A percentile compares a stretch with the other conserved stretches of the same genome.
phyloP scores from a whole-genome alignment of 2,888 invertebrate genomes.

The Pherbina coryleti region DNA sequence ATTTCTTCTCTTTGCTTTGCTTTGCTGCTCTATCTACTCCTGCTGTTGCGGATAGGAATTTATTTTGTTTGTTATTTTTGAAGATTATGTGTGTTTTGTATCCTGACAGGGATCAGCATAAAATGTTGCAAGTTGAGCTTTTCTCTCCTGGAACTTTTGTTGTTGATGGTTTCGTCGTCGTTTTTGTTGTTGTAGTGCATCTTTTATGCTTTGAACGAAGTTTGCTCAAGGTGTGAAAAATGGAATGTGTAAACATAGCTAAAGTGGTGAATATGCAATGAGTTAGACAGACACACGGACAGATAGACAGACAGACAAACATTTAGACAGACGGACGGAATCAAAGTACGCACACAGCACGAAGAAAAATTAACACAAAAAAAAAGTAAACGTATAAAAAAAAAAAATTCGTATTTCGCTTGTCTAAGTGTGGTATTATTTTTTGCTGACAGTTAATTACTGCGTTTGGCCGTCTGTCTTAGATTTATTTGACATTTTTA shows the following conservation, averaged over 20 bases:
- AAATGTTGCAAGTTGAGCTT: conserved; percentile 68
- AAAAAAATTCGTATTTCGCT: not conserved
- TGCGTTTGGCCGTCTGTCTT: conserved; percentile 7
- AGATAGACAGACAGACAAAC: not conserved
- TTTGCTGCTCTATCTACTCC: conserved; percentile 29
- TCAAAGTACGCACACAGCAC: not conserved
- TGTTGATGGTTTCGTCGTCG: conserved; percentile 13
- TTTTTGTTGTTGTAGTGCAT: conserved; percentile 25
- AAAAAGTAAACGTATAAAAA: not conserved
- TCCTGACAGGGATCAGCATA: conserved; percentile 69
- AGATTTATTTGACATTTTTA: conserved; percentile 37
- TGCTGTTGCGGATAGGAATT: conserved; percentile 51
- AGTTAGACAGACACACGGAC: conserved; percentile 43
- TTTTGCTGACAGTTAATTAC: conserved; percentile 35
- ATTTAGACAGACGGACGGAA: not conserved
- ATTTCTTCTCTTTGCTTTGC: conserved; percentile 31
- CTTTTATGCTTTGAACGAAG: conserved; percentile 23
- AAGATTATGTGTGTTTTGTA: conserved; percentile 69
- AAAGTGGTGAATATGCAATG: conserved; percentile 67
- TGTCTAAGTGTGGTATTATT: not conserved
- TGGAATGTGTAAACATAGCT: conserved; percentile 53
- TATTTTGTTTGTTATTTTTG: conserved; percentile 66
- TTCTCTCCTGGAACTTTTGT: not conserved
- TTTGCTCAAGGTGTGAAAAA: conserved; percentile 53
- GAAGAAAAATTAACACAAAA: not conserved